These are phyloP conservation scores for Heliconius hewitsoni DNA, from an alignment of 1,140 invertebrate species.

Conservation along the genomic window DNA sequence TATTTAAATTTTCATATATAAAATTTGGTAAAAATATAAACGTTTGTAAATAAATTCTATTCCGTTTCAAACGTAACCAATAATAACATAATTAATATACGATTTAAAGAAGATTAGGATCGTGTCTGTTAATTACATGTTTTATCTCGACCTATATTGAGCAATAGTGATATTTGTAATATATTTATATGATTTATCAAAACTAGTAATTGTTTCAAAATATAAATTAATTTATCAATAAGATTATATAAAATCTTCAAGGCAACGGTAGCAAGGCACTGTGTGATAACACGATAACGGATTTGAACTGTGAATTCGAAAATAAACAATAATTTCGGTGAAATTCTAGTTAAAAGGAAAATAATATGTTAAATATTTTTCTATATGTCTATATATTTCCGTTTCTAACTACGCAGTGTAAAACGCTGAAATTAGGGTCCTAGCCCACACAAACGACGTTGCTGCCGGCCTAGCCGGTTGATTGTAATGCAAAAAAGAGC, in stretches of 20 bases:
- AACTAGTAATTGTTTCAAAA: constrained; percentile 38
- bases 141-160: constrained; percentile 32
- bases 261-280: constrained; percentile 40
- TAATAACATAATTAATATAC: constrained; percentile 11
- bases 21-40: neutral
- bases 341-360: too few relatives aligned
- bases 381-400: too few relatives aligned
- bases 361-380: too few relatives aligned
- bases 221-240: constrained; percentile 43
- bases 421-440: too few relatives aligned
- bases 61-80: neutral
- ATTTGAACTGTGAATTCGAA: constrained; percentile 15
- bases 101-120: constrained; percentile 6
- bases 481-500: too few relatives aligned
- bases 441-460: neutral
- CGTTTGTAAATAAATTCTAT: neutral
- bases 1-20: neutral
- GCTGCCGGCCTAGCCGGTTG: neutral
- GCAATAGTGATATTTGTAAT: constrained; percentile 27
- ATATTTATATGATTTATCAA: constrained; percentile 23
- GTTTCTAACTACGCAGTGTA: too few relatives aligned
- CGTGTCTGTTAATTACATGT: neutral
- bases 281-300: constrained; percentile 39
- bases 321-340: neutral
- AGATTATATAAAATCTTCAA: constrained; percentile 49